phyloP scores from a whole-genome alignment of 2,888 invertebrate genomes.

The Seira ritae region DNA sequence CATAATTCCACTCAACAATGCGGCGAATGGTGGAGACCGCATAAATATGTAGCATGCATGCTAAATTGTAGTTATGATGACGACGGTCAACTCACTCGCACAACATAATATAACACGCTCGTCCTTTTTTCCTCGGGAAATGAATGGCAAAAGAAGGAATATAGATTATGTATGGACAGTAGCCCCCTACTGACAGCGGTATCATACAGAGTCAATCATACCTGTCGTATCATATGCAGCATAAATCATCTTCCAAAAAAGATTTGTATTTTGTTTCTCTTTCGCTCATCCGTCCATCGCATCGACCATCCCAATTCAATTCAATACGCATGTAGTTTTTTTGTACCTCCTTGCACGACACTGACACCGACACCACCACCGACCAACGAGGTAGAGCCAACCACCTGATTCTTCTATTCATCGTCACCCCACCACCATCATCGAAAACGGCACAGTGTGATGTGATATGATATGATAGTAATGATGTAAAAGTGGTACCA shows the following conservation, averaged over 20 bases:
- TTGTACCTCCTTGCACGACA: neutral
- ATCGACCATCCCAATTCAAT: too few species aligned
- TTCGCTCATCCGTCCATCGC: too few species aligned
- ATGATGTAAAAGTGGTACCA: too few species aligned
- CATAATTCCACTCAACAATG: too few species aligned
- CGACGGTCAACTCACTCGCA: constrained; percentile 39
- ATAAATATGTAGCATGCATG: too few species aligned
- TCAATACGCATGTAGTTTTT: neutral
- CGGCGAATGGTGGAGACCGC: too few species aligned
- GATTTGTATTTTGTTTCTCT: too few species aligned
- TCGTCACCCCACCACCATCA: neutral
- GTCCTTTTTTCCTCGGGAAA: constrained; percentile 36
- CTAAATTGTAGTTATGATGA: too few species aligned
- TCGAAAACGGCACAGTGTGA: neutral
- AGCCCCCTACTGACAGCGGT: constrained; percentile 67
- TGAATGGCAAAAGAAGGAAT: constrained; percentile 44
- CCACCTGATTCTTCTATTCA: neutral
- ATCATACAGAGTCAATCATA: constrained; percentile 66
- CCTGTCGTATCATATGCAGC: constrained; percentile 60
- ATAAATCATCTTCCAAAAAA: constrained; percentile 53
- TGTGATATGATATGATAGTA: too few species aligned
- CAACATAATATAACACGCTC: neutral
- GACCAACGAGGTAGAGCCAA: too few species aligned
- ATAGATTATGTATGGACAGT: constrained; percentile 63
- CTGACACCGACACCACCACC: too few species aligned